Conservation (phyloP, 1,140 invertebrate genomes). For the Dendrolimus punctatus region DNA sequence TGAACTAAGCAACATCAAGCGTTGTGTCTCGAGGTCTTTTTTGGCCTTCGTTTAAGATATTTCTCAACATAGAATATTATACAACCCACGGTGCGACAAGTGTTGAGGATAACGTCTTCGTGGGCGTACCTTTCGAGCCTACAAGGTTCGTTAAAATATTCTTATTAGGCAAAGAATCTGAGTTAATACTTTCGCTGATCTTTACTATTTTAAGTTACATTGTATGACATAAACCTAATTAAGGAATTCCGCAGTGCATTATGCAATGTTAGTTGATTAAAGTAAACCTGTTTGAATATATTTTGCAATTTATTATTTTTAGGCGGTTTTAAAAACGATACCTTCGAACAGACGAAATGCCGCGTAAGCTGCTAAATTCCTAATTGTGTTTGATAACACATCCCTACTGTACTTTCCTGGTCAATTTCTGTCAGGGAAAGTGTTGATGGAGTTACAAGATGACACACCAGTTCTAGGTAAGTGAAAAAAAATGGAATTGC, state of each 20-base stretch:
- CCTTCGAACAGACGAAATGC: constrained; percentile 74
- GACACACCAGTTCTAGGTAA: constrained; percentile 89
- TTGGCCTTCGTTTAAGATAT: constrained; percentile 43
- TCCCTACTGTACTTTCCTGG: constrained; percentile 94
- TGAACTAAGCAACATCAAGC: background rate
- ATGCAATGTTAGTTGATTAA: background rate
- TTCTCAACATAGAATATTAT: constrained; percentile 36
- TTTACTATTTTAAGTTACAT: too few relatives aligned
- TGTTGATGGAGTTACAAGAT: constrained; percentile 93
- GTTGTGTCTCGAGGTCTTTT: constrained; percentile 2
- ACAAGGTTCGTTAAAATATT: constrained; percentile 18
- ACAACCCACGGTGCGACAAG: constrained; percentile 31
- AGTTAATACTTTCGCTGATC: too few relatives aligned
- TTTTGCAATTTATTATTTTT: background rate
- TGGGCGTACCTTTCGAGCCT: constrained; percentile 37
- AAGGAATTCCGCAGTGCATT: too few relatives aligned
- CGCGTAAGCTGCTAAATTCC: constrained; percentile 91
- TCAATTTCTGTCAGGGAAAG: constrained; percentile 91
- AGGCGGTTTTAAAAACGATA: background rate
- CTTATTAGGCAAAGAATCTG: background rate
- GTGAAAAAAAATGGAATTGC: background rate
- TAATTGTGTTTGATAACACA: constrained; percentile 95
- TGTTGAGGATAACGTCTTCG: constrained; percentile 40
- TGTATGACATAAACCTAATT: too few relatives aligned
- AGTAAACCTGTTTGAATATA: background rate